Evolutionary conservation across 2,113 vertebrate species (phyloP).

Genomic region (Ploceus nigricollis): DNA sequence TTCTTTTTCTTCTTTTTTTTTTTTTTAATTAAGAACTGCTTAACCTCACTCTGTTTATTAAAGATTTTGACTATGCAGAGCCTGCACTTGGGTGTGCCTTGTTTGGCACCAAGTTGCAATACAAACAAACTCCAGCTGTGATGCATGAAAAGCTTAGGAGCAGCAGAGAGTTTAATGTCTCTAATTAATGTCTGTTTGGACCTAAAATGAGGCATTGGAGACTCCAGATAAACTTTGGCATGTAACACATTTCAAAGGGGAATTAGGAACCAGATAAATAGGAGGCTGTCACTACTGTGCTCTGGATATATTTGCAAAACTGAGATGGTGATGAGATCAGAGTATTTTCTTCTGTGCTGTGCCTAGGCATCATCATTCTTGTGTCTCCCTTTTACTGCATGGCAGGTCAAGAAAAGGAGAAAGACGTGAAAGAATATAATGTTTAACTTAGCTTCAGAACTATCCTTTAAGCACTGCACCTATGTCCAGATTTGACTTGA

Average conservation of each 20-base stretch:
- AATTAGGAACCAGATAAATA: background rate
- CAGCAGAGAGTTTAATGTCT: background rate
- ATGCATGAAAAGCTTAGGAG: background rate
- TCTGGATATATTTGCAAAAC: background rate
- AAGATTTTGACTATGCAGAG: background rate
- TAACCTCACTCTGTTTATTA: background rate
- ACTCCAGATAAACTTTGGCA: background rate
- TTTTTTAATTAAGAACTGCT: background rate
- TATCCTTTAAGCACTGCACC: background rate
- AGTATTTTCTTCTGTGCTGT: background rate
- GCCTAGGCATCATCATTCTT: background rate
- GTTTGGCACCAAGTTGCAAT: background rate
- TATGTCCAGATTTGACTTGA: background rate
- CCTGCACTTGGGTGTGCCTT: slow-evolving; percentile 16
- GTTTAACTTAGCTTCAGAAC: background rate
- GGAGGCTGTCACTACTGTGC: background rate
- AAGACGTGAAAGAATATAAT: background rate
- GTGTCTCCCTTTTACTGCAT: background rate
- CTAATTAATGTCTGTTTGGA: background rate
- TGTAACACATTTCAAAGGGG: background rate
- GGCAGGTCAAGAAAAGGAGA: background rate
- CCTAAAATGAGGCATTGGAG: slow-evolving; percentile 7
- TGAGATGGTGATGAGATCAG: background rate
- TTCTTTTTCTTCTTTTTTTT: background rate
- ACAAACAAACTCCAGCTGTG: slow-evolving; percentile 41